Percentiles rank a stretch among this genome's conserved stretches.
Conservation (phyloP, 2,888 invertebrate genomes). For the Dicranocentrus wangi region DNA sequence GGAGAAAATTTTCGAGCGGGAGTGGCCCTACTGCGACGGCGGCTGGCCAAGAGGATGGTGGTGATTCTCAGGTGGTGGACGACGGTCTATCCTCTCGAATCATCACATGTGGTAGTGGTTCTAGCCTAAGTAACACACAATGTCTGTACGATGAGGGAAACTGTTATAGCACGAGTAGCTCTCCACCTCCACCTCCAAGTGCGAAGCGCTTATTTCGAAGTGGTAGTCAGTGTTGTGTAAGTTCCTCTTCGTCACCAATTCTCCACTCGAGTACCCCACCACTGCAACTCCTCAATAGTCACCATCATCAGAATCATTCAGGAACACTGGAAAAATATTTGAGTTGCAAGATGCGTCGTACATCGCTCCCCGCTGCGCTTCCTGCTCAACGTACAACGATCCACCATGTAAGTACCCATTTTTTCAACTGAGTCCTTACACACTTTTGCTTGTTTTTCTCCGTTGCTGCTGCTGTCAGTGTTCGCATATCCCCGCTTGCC, state of each 20-base stretch:
- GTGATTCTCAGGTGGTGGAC: not conserved
- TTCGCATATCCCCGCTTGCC: not conserved
- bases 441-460: slow-evolving; percentile 38
- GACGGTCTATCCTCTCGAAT: slow-evolving; percentile 3
- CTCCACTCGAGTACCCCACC: slow-evolving; percentile 56
- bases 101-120: not conserved
- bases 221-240: slow-evolving; percentile 66
- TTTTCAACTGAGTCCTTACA: slow-evolving; percentile 7
- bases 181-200: not conserved
- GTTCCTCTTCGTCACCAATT: slow-evolving; percentile 59
- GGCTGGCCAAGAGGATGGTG: not conserved
- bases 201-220: slow-evolving; percentile 60
- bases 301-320: slow-evolving; percentile 16
- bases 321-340: slow-evolving; percentile 60
- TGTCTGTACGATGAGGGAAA: not conserved
- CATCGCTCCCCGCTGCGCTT: slow-evolving; percentile 72
- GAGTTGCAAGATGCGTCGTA: slow-evolving; percentile 71
- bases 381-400: slow-evolving; percentile 67
- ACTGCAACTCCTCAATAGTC: slow-evolving; percentile 32
- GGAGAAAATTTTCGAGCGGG: not conserved
- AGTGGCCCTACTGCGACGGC: no score
- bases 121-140: not conserved
- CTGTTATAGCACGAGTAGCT: not conserved
- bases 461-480: not conserved
- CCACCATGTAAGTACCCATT: slow-evolving; percentile 68